Conservation (phyloP, 2,113 vertebrate species). For the Ptilorrhoa leucosticta region DNA sequence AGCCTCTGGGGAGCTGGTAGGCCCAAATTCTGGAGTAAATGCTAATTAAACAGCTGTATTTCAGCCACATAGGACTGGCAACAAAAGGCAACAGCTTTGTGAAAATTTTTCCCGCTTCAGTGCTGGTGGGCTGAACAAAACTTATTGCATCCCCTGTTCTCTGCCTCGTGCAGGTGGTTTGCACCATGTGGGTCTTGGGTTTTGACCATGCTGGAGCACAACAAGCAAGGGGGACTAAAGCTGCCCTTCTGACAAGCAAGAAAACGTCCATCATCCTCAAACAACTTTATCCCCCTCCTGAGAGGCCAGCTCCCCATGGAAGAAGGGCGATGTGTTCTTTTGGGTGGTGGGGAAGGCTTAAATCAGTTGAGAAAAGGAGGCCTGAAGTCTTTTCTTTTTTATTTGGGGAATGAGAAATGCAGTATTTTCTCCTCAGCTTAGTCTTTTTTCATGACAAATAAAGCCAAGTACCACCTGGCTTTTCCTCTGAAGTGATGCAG, state of each 20-base stretch:
- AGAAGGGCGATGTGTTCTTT: background rate
- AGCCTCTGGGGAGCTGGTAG: background rate
- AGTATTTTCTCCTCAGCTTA: background rate
- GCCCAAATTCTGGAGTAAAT: background rate
- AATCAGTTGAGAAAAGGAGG: background rate
- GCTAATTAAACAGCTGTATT: background rate
- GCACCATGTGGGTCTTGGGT: accelerated
- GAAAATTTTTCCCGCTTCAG: background rate
- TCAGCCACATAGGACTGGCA: background rate
- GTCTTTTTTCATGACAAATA: background rate
- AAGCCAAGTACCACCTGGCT: background rate
- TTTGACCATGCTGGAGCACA: background rate
- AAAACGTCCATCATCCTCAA: background rate
- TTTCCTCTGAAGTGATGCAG: background rate
- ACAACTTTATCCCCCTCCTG: background rate
- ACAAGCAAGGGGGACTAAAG: background rate
- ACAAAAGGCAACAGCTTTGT: background rate
- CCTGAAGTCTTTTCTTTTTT: background rate
- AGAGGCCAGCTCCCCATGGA: background rate
- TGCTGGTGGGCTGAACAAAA: background rate
- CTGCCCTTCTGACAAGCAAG: background rate
- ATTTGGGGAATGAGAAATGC: background rate
- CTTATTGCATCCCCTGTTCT: background rate
- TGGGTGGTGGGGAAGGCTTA: background rate
- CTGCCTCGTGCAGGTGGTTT: background rate